Evolutionary conservation across 2,888 invertebrate species (phyloP).

Genomic region (Nymphalis polychloros): DNA sequence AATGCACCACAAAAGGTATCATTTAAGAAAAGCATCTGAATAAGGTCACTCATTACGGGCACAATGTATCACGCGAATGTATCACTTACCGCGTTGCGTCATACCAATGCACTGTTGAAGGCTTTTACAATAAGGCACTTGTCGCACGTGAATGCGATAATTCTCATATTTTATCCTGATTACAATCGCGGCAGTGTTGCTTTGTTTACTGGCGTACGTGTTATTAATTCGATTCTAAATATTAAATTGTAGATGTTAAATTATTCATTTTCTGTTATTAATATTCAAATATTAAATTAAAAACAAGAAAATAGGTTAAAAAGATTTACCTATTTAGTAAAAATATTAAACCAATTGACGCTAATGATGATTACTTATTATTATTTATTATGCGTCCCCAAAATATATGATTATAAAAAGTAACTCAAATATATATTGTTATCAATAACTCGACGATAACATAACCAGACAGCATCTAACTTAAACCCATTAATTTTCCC

Average conservation of each 20-base stretch:
- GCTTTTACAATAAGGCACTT: slow-evolving; percentile 41
- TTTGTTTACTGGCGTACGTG: not conserved
- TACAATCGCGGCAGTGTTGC: slow-evolving; percentile 24
- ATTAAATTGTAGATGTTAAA: slow-evolving; percentile 1
- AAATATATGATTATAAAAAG: too few species aligned
- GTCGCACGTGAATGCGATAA: slow-evolving; percentile 37
- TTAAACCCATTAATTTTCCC: too few species aligned
- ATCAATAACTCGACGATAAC: too few species aligned
- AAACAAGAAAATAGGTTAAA: too few species aligned
- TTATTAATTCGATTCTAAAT: slow-evolving; percentile 15
- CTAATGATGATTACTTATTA: too few species aligned
- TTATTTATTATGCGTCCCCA: too few species aligned
- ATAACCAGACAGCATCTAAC: too few species aligned
- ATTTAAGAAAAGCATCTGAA: slow-evolving; percentile 60
- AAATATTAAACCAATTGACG: too few species aligned
- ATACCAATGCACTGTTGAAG: slow-evolving; percentile 46
- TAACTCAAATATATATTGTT: too few species aligned
- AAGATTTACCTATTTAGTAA: too few species aligned
- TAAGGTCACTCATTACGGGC: slow-evolving; percentile 59
- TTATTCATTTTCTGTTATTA: too few species aligned
- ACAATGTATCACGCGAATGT: slow-evolving; percentile 55
- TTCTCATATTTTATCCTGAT: slow-evolving; percentile 28
- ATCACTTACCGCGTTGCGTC: slow-evolving; percentile 54
- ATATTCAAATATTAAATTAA: too few species aligned
- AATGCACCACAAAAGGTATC: slow-evolving; percentile 43